A percentile compares a stretch with the other conserved stretches of the same genome.
Conservation (phyloP, 2,113 vertebrate genomes). For the Entomyzon cyanotis region DNA sequence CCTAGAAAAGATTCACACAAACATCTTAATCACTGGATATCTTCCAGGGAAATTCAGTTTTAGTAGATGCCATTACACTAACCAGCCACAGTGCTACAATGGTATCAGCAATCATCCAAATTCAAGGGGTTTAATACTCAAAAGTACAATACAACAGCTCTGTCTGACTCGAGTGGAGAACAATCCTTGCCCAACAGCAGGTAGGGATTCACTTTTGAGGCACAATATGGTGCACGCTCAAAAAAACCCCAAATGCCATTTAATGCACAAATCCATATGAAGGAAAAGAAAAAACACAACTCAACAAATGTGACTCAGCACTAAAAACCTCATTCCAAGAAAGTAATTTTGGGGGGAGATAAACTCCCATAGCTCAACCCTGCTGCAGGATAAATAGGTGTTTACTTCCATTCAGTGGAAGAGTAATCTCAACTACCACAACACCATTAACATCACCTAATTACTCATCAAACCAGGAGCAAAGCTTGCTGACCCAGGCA, state of each 20-base stretch:
- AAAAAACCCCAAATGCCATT: neutral
- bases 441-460: neutral
- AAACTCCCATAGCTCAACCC: neutral
- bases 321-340: neutral
- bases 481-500: slow-evolving; percentile 27
- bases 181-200: neutral
- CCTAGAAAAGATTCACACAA: neutral
- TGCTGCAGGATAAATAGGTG: neutral
- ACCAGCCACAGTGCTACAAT: neutral
- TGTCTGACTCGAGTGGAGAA: neutral
- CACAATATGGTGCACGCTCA: rapidly evolving
- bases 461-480: neutral
- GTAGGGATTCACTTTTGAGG: neutral
- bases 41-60: neutral
- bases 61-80: neutral
- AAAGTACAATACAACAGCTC: neutral
- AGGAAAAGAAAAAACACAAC: neutral
- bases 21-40: neutral
- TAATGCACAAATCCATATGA: neutral
- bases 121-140: rapidly evolving
- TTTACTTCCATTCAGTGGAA: neutral
- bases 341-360: neutral
- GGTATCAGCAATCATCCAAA: rapidly evolving
- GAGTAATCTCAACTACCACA: neutral
- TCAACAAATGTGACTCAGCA: neutral